phyloP scores from a whole-genome alignment of 2,888 invertebrate species.

The Fragum whitleyi region DNA sequence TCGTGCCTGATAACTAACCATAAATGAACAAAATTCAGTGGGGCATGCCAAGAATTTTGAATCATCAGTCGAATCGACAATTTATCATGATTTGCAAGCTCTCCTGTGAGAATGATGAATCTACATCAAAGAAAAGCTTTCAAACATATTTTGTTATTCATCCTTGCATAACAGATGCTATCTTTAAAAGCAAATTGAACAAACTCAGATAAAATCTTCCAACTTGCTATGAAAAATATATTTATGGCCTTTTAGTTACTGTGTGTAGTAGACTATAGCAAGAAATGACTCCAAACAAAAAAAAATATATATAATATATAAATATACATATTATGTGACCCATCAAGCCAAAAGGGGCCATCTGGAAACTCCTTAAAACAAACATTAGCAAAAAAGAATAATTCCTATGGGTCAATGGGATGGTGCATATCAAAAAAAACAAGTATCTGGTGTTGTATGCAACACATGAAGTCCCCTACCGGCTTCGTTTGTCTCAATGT shows the following conservation, averaged over 20 bases:
- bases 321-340: no score
- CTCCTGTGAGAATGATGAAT: constrained; percentile 32
- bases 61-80: constrained; percentile 20
- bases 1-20: constrained; percentile 23
- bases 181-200: constrained; percentile 47
- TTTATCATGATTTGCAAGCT: constrained; percentile 47
- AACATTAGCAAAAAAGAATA: no score
- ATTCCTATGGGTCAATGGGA: no score
- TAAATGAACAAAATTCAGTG: constrained; percentile 25
- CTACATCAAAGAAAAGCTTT: constrained; percentile 49
- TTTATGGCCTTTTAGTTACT: constrained; percentile 26
- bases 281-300: constrained; percentile 4
- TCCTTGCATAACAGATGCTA: constrained; percentile 40
- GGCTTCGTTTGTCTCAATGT: no score
- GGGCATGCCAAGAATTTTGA: constrained; percentile 24
- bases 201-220: constrained; percentile 31
- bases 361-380: no score
- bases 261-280: constrained; percentile 16
- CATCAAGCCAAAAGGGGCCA: no score
- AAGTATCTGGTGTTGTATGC: no score
- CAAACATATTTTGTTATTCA: constrained; percentile 30
- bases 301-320: no score
- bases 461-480: no score
- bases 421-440: no score
- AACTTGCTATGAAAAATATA: constrained; percentile 25